Evolutionary conservation across 2,888 invertebrate species (phyloP), one percentile per base, ranked within the genome.

Genomic region (Leptinotarsa haldemani): DNA sequence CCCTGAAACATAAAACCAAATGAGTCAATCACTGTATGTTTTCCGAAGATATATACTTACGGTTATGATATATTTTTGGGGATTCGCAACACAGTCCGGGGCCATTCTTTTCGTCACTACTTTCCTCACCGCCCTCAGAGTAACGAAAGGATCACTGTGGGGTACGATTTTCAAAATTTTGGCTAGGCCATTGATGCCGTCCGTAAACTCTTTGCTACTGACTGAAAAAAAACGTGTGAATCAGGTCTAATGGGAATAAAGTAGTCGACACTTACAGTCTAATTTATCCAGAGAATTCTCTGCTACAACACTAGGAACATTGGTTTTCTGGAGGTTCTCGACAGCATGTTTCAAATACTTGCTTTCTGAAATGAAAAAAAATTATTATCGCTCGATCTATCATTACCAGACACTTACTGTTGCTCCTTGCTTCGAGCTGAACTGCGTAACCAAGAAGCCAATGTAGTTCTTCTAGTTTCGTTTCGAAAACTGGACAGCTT

Each of bases 361-460:
- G 1, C 92, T 92, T 78, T 90, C 94, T 92, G 87, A 82, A 91
- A 90, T 76, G 65, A 79, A 80, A 40, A 40, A 9, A 2, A 40
- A 40, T 9, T 40, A 40, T 9, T 40, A 0, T 40, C 40, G 1
- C 30, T 1, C 30, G 2, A 40, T 7, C 9, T 9, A 2, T 0
- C 40, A 40, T 0, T 40, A 40, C 12, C 9, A 9, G 9, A 40
- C 40, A 40, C 74, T 81, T 88, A 94, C 94, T 90, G 87, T 94
- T 93, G 84, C 96, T 95, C 22, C 93, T 91, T 87, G 94, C 97
- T 85, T 96, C 95, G 70, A 95, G 89, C 85, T 94, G 90, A 7
- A 97, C 90, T 40, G 97, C 97, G 84, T 94, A 92, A 0, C 94
- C 94, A 0, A 97, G 86, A 22, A 98, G 86, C 96, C 97, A 97